A percentile compares a stretch with the other conserved stretches of the same genome.
These are phyloP conservation scores for Cosmia pyralina DNA, from an alignment of 2,888 invertebrate species.

Conservation along the genomic window DNA sequence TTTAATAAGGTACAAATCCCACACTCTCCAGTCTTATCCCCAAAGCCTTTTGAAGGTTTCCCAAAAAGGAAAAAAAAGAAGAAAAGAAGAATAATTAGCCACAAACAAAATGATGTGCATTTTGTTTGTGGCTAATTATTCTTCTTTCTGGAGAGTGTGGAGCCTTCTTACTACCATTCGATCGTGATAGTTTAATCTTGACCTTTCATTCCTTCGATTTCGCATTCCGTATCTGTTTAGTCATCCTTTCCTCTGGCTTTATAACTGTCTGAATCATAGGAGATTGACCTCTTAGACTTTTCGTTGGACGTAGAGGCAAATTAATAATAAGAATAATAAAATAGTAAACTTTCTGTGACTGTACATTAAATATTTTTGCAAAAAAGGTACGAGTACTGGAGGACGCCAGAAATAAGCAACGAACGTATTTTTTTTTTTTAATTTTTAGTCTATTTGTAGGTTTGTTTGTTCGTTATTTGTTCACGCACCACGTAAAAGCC, in stretches of 20 bases:
- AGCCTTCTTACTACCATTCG: conserved; percentile 9
- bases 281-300: conserved; percentile 20
- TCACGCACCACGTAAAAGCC: no score
- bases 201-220: conserved; percentile 51
- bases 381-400: no score
- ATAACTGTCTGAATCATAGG: conserved; percentile 55
- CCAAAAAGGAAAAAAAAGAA: neutral
- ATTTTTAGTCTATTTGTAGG: no score
- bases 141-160: no score
- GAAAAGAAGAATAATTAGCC: neutral
- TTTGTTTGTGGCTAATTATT: no score
- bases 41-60: neutral
- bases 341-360: no score
- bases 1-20: neutral
- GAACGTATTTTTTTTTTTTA: no score
- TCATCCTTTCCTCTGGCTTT: conserved; percentile 40
- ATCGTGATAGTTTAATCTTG: conserved; percentile 48
- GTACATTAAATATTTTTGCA: no score
- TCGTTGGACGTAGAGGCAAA: neutral
- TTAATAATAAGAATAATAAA: neutral
- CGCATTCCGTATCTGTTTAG: conserved; percentile 50
- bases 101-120: no score
- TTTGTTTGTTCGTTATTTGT: no score
- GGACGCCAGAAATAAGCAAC: no score
- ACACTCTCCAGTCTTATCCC: neutral